A percentile compares a stretch with the other conserved stretches of the same genome.
Conservation (phyloP, 1,140 invertebrate genomes). For the Rhyzopertha dominica region DNA sequence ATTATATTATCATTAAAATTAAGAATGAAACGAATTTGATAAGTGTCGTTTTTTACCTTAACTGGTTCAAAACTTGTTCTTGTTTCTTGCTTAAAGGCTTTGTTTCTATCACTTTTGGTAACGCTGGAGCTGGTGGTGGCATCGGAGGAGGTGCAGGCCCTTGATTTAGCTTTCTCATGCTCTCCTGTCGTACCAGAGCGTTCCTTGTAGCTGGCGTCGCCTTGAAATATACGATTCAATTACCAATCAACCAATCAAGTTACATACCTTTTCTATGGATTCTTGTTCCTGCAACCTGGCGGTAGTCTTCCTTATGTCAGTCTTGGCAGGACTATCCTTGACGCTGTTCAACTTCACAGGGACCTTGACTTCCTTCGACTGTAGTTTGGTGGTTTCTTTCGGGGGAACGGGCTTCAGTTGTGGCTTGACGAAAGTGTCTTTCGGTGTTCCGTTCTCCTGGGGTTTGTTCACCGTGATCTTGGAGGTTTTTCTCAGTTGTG, state of each 20-base stretch:
- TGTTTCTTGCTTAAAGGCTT: constrained; percentile 51
- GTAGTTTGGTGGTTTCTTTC: constrained; percentile 31
- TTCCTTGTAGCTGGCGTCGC: constrained; percentile 32
- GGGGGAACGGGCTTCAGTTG: constrained; percentile 39
- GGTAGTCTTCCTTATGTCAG: no score
- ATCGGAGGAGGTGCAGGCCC: constrained; percentile 62
- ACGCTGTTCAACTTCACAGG: constrained; percentile 34
- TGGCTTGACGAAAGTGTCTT: constrained; percentile 38
- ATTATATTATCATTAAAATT: no score
- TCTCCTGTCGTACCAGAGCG: constrained; percentile 33
- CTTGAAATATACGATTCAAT: no score
- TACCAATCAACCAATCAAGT: no score
- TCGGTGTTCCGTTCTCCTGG: constrained; percentile 39
- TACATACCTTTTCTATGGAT: no score
- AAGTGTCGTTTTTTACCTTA: no score
- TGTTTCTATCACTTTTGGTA: constrained; percentile 44
- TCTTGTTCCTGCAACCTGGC: no score
- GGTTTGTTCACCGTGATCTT: constrained; percentile 31
- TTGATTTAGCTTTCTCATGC: constrained; percentile 41
- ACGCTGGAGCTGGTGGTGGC: constrained; percentile 60
- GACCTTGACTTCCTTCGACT: constrained; percentile 36
- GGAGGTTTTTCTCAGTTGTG: constrained; percentile 31
- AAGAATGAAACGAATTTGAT: no score
- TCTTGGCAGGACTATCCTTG: no score
- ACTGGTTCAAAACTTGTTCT: constrained; percentile 55